Conservation (phyloP, 2,797 vertebrate genomes). For the Mus minutoides region DNA sequence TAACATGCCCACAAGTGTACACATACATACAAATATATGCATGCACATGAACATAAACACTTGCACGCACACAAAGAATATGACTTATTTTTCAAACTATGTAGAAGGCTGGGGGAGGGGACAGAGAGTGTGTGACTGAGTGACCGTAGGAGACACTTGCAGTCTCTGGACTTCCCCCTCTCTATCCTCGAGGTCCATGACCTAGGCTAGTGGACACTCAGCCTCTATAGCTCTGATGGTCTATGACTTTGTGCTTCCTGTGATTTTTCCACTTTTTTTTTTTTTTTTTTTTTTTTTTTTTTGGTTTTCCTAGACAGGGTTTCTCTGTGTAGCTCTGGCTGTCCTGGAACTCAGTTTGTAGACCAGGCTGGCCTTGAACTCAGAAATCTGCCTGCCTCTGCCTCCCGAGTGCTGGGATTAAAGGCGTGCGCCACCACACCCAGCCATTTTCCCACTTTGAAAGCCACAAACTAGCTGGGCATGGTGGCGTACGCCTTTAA, state of each 20-base stretch:
- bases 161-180: not conserved
- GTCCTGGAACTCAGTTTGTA: too few relatives aligned
- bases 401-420: too few relatives aligned
- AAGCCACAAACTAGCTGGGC: too few relatives aligned
- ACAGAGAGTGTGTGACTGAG: not conserved
- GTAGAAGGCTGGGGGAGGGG: not conserved
- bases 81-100: not conserved
- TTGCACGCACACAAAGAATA: not conserved
- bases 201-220: fast-evolving
- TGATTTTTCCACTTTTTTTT: not conserved
- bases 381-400: too few relatives aligned
- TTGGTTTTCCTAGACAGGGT: too few relatives aligned
- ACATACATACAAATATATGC: not conserved
- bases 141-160: fast-evolving
- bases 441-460: too few relatives aligned
- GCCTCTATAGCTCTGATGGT: not conserved
- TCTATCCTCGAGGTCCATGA: not conserved
- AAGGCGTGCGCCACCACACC: too few relatives aligned
- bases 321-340: too few relatives aligned
- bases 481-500: too few relatives aligned
- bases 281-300: too few relatives aligned
- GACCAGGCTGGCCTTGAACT: too few relatives aligned
- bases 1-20: not conserved
- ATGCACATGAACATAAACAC: not conserved
- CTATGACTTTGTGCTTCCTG: not conserved